Percentiles rank a stretch among this genome's conserved stretches.
Conservation (phyloP, 1,140 invertebrate species). For the Battus philenor region DNA sequence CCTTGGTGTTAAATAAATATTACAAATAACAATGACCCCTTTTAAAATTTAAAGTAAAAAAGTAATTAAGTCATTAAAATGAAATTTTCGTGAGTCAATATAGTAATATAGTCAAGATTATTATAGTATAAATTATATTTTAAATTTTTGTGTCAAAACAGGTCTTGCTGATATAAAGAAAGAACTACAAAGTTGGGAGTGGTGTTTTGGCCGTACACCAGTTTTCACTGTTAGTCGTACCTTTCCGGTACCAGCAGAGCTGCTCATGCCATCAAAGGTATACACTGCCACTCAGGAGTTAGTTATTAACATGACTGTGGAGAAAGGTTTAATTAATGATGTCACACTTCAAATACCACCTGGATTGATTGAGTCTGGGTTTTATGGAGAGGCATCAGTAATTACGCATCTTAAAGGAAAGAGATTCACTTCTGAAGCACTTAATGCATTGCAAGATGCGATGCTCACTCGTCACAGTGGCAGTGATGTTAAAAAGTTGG, state of each 20-base stretch:
- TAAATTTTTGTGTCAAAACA: constrained; percentile 45
- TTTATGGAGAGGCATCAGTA: constrained; percentile 70
- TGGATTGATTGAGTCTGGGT: constrained; percentile 67
- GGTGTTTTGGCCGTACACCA: constrained; percentile 92
- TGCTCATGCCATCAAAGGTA: constrained; percentile 53
- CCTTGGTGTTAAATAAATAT: no score
- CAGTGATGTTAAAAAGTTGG: constrained; percentile 53
- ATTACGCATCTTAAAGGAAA: constrained; percentile 71
- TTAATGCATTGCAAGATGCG: constrained; percentile 62
- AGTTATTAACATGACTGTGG: constrained; percentile 67
- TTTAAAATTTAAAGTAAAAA: no score
- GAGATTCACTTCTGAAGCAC: constrained; percentile 67
- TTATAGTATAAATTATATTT: no score
- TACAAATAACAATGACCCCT: no score
- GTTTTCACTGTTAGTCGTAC: constrained; percentile 82
- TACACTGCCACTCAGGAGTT: constrained; percentile 65
- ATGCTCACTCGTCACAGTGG: constrained; percentile 61
- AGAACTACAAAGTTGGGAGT: constrained; percentile 88
- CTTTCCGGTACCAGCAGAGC: constrained; percentile 62
- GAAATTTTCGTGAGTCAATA: no score
- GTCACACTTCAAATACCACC: constrained; percentile 70
- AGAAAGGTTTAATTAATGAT: constrained; percentile 68
- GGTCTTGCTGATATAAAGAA: constrained; percentile 81
- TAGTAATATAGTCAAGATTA: no score
- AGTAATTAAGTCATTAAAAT: no score